Evolutionary conservation across 2,113 vertebrate species (phyloP).

Genomic region (Sinocyclocheilus anophthalmus): DNA sequence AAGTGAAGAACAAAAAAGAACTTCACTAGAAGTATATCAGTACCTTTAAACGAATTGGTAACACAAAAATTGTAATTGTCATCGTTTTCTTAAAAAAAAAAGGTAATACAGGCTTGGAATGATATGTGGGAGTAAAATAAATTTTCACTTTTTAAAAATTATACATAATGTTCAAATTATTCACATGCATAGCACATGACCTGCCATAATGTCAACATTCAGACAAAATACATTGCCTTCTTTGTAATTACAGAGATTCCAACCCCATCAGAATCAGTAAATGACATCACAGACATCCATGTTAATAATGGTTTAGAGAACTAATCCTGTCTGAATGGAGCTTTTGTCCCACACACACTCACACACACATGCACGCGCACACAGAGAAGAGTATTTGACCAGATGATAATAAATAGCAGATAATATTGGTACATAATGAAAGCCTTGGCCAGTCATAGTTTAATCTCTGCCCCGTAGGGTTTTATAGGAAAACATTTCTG

Average conservation of each 20-base stretch:
- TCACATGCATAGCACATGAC: constrained; percentile 11
- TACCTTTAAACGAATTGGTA: too few species aligned
- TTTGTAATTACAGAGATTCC: not conserved
- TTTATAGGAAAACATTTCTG: constrained; percentile 42
- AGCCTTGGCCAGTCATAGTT: constrained; percentile 19
- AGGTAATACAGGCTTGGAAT: not conserved
- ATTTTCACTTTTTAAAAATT: not conserved
- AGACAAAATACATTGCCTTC: not conserved
- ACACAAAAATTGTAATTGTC: too few species aligned
- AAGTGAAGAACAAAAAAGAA: too few species aligned
- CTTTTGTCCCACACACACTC: not conserved
- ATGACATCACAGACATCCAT: constrained; percentile 11
- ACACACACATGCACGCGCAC: not conserved
- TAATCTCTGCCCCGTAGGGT: not conserved
- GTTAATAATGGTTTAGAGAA: constrained; percentile 29
- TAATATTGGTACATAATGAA: constrained; percentile 25
- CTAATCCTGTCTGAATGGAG: constrained; percentile 22
- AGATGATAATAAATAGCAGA: constrained; percentile 11
- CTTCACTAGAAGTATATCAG: too few species aligned
- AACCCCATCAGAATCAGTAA: not conserved
- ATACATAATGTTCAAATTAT: not conserved
- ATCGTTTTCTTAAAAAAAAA: not conserved
- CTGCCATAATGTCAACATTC: not conserved
- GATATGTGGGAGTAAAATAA: too few species aligned
- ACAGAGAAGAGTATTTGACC: not conserved